Conservation (phyloP, 2,797 vertebrate genomes). For the Gambelia wislizenii region DNA sequence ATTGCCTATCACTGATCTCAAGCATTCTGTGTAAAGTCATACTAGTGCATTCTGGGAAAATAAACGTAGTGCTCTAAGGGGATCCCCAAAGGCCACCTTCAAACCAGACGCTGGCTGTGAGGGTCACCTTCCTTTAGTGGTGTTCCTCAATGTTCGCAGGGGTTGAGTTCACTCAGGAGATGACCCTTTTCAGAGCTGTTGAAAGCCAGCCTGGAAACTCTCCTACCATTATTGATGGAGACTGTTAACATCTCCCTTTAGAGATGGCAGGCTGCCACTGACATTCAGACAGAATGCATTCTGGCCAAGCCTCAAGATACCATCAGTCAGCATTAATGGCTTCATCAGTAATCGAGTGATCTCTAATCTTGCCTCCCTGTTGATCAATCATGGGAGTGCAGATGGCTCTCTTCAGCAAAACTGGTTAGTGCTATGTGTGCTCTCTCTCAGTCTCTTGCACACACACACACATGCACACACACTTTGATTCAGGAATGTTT, state of each 20-base stretch:
- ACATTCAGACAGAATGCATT: slow-evolving; percentile 18
- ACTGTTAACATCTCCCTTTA: slow-evolving; percentile 28
- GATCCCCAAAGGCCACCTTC: neutral
- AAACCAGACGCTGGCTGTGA: neutral
- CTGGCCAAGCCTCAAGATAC: slow-evolving; percentile 38
- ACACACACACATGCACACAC: neutral
- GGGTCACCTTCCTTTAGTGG: neutral
- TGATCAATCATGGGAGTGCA: neutral
- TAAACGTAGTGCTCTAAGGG: neutral
- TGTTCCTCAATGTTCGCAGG: neutral
- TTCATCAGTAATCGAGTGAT: slow-evolving; percentile 29
- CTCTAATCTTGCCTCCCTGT: slow-evolving; percentile 11
- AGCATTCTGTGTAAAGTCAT: neutral
- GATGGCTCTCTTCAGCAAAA: slow-evolving; percentile 23
- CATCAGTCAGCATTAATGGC: neutral
- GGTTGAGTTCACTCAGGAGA: neutral
- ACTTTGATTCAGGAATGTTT: neutral
- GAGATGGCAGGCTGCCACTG: slow-evolving; percentile 17
- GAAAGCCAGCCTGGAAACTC: slow-evolving; percentile 40
- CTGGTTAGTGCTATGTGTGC: neutral
- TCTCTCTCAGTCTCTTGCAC: too few relatives aligned
- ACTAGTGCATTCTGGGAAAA: neutral
- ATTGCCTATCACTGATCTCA: neutral
- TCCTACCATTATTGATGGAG: slow-evolving; percentile 19
- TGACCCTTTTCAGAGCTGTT: slow-evolving; percentile 11